phyloP scores from a whole-genome alignment of 2,797 vertebrate genomes.

The Ibycter americanus region DNA sequence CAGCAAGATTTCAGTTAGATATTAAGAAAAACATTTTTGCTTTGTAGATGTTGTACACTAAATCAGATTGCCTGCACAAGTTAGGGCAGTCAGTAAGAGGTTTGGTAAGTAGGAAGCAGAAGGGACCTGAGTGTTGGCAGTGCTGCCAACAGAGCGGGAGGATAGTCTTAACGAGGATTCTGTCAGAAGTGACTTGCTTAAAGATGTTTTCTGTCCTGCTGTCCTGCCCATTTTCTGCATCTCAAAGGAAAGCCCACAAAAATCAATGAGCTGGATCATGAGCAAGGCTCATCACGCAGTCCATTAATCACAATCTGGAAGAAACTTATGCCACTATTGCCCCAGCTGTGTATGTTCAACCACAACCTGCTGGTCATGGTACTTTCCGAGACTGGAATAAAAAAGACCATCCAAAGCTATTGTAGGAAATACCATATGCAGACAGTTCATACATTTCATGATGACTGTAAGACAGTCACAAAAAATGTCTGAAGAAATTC shows the following conservation, averaged over 20 bases:
- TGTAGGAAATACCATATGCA: not conserved
- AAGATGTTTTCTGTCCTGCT: not conserved
- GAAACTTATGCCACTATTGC: not conserved
- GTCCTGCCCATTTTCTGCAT: not conserved
- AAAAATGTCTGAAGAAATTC: not conserved
- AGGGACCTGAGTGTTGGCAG: fast-evolving
- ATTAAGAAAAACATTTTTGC: not conserved
- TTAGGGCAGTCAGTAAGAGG: not conserved
- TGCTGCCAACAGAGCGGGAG: not conserved
- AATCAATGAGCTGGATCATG: not conserved
- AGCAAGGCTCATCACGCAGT: not conserved
- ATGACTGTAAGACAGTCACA: not conserved
- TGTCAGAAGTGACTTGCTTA: not conserved
- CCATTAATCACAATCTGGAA: not conserved
- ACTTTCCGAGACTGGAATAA: not conserved
- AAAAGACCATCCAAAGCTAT: not conserved
- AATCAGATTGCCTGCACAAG: not conserved
- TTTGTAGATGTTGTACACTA: too few species aligned
- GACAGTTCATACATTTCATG: not conserved
- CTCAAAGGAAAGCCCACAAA: not conserved
- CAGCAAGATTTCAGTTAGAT: not conserved
- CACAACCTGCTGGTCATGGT: not conserved
- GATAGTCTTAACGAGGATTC: not conserved
- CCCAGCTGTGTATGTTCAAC: not conserved
- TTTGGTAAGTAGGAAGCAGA: not conserved